Conservation (phyloP, 2,888 invertebrate species). For the Heliconius ethilla region DNA sequence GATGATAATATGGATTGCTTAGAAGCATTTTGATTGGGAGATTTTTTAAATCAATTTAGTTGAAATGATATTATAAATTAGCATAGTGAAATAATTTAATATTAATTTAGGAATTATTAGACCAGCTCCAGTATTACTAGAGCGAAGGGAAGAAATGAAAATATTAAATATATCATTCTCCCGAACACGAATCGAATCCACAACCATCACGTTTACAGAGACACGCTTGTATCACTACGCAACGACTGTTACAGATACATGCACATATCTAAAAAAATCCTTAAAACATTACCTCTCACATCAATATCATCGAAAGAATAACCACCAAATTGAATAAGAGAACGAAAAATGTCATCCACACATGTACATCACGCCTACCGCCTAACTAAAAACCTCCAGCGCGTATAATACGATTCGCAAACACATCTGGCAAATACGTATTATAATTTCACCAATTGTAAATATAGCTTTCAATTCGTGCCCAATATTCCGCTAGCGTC, state of each 20-base stretch:
- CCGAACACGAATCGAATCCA: too few relatives aligned
- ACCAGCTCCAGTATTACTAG: too few relatives aligned
- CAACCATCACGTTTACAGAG: too few relatives aligned
- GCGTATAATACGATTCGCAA: constrained; percentile 17
- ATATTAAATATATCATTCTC: too few relatives aligned
- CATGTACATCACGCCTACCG: background rate
- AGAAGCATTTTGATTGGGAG: background rate
- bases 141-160: too few relatives aligned
- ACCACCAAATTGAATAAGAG: background rate
- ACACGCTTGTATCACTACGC: too few relatives aligned
- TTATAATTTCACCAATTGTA: constrained; percentile 29
- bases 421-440: constrained; percentile 29
- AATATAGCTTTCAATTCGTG: constrained; percentile 24
- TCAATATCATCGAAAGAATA: constrained; percentile 1
- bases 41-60: background rate
- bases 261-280: background rate
- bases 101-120: background rate
- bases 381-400: background rate
- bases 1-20: constrained; percentile 10
- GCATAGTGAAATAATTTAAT: background rate
- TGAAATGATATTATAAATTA: background rate
- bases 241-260: too few relatives aligned
- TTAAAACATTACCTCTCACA: background rate
- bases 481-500: constrained; percentile 30
- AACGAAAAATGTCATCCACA: constrained; percentile 10